Base-by-base conservation (phyloP, 2,888 invertebrate species). In the Pimpla rufipes region DNA sequence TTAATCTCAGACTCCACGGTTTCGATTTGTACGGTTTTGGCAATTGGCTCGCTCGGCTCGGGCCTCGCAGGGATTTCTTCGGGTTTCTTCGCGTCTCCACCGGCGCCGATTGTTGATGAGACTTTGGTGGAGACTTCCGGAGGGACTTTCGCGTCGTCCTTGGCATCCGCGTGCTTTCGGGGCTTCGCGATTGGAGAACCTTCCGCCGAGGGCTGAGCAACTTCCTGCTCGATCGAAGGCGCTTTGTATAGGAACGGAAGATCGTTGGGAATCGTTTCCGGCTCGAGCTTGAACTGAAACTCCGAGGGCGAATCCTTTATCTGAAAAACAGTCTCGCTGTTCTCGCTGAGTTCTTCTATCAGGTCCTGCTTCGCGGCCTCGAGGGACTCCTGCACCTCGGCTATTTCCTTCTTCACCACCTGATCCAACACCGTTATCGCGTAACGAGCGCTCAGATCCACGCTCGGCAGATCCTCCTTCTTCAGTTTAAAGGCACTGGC, bases 291-390 rank as follows among this genome's bases (percentile, higher is more conserved):
- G 76, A 96, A 96, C 89, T 96, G 96, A 89, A 96, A 96, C 91
- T 96, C 96, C 1, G 96, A 96, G 3, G 96, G 96, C 0, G 96
- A 96, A 87, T 96, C 96, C 88, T 96, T 96, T 8, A 94, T 94
- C 78, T 93, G 93, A 37, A 93, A 90, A 42, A 93, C 90, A 45
- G 92, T 93, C 71, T 93, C 93, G 86, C 95, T 95, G 90, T 95
- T 95, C 68, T 95, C 95, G 85, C 95, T 96, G 8, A 96, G 95
- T 85, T 96, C 95, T 89, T 95, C 96, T 76, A 96, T 96, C 6
- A 96, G 94, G 93, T 96, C 96, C 87, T 95, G 96, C 92, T 96
- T 96, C 0, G 96, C 96, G 59, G 96, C 95, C 93, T 96, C 96
- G 81, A 96, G 92, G 21, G 96, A 96, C 89, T 96, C 96, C 89